A percentile compares a stretch with the other conserved stretches of the same genome.
Conservation (phyloP, 2,888 invertebrate species). For the Fissipunctia ypsillon region DNA sequence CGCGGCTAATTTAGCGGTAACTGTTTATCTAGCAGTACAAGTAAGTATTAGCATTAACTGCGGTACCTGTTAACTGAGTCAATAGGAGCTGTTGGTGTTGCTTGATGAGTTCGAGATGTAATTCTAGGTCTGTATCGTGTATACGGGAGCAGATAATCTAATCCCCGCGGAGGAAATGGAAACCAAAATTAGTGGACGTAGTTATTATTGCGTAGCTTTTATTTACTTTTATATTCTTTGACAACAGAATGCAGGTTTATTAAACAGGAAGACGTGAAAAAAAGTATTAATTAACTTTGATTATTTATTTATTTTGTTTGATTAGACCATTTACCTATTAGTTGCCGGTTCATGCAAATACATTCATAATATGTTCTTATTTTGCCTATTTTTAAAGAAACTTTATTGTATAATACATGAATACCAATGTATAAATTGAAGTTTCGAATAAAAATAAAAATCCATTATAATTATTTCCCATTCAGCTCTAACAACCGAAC, state of each 20-base stretch:
- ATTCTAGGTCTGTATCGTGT: background rate
- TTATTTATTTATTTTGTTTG: background rate
- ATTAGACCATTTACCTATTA: no score
- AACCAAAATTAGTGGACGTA: background rate
- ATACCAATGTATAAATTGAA: background rate
- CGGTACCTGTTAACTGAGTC: conserved; percentile 39
- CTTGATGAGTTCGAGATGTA: conserved; percentile 35
- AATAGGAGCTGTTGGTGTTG: conserved; percentile 22
- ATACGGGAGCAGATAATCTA: background rate
- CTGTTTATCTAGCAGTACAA: conserved; percentile 44
- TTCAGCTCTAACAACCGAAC: conserved; percentile 24
- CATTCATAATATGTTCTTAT: no score
- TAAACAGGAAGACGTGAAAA: background rate
- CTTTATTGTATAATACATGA: background rate
- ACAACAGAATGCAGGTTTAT: no score
- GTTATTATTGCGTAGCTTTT: background rate
- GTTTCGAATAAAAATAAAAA: background rate
- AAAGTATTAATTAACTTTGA: no score
- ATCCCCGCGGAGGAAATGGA: background rate
- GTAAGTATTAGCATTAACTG: conserved; percentile 30
- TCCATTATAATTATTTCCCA: conserved; percentile 15
- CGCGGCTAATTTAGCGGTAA: conserved; percentile 44
- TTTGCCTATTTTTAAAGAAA: background rate
- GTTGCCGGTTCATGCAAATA: background rate
- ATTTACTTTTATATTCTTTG: background rate